These are phyloP conservation scores for Drosophila tristis DNA, from an alignment of 1,140 invertebrate species.

Conservation along the genomic window DNA sequence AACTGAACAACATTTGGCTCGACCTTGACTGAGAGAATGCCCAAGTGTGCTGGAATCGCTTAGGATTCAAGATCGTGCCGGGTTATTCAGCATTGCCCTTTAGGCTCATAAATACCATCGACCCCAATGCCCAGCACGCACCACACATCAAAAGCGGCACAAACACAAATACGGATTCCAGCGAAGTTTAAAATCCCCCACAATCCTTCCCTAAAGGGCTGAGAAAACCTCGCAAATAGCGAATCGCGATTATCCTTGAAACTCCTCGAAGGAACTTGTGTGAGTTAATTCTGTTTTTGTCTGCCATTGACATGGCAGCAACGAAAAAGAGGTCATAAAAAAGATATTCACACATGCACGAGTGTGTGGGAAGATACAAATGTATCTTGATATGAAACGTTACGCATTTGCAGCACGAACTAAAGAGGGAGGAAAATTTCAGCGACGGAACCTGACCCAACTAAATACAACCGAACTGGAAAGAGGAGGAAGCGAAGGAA, in stretches of 20 bases:
- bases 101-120: conserved; percentile 55
- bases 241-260: conserved; percentile 65
- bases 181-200: conserved; percentile 28
- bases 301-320: conserved; percentile 29
- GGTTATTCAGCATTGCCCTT: conserved; percentile 64
- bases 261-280: conserved; percentile 20
- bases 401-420: conserved; percentile 31
- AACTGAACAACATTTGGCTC: background rate
- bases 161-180: conserved; percentile 8
- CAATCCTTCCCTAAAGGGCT: conserved; percentile 9
- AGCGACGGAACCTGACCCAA: conserved; percentile 6
- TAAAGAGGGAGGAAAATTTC: conserved; percentile 18
- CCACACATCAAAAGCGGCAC: conserved; percentile 35
- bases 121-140: conserved; percentile 66
- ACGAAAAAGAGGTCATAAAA: conserved; percentile 63
- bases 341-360: conserved; percentile 71
- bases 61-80: conserved; percentile 54
- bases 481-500: background rate
- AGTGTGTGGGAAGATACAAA: conserved; percentile 53
- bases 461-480: background rate
- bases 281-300: too few species aligned
- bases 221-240: conserved; percentile 10
- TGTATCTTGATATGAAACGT: conserved; percentile 68
- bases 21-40: conserved; percentile 44
- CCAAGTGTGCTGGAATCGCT: conserved; percentile 16